phyloP scores from a whole-genome alignment of 2,797 vertebrate species.

The Zalophus californianus region DNA sequence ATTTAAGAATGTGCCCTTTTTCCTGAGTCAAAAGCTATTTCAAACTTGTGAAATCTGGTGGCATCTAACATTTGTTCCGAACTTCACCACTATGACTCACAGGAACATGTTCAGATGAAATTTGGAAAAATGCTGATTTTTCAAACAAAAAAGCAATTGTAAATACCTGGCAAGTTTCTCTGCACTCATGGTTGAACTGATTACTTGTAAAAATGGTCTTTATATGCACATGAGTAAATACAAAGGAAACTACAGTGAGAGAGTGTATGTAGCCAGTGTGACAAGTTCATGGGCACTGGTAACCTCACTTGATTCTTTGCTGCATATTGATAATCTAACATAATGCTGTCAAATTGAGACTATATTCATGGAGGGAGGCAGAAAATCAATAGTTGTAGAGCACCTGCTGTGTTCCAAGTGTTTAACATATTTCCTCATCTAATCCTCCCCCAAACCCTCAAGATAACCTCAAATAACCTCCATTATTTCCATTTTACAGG shows the following conservation, averaged over 20 bases:
- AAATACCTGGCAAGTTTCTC: constrained; percentile 45
- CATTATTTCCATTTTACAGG: constrained; percentile 49
- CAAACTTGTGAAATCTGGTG: constrained; percentile 45
- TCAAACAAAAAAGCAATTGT: constrained; percentile 62
- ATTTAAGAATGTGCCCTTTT: constrained; percentile 29
- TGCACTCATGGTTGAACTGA: constrained; percentile 29
- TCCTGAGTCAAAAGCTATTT: constrained; percentile 51
- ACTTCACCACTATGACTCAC: constrained; percentile 42
- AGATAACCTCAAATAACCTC: background rate
- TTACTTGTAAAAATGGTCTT: constrained; percentile 57
- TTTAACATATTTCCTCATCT: constrained; percentile 61
- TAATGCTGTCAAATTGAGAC: background rate
- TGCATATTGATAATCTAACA: constrained; percentile 27
- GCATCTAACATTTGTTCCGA: constrained; percentile 55
- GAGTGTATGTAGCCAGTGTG: background rate
- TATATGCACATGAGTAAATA: constrained; percentile 27
- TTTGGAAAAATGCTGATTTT: constrained; percentile 55
- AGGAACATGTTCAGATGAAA: constrained; percentile 71
- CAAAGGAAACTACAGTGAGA: constrained; percentile 38
- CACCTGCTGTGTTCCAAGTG: background rate
- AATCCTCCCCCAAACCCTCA: background rate
- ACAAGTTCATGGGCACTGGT: constrained; percentile 33
- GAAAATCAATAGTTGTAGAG: background rate
- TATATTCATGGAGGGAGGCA: background rate
- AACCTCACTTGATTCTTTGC: constrained; percentile 26